Conservation (phyloP, 2,113 vertebrate genomes). For the Ascaphus truei region DNA sequence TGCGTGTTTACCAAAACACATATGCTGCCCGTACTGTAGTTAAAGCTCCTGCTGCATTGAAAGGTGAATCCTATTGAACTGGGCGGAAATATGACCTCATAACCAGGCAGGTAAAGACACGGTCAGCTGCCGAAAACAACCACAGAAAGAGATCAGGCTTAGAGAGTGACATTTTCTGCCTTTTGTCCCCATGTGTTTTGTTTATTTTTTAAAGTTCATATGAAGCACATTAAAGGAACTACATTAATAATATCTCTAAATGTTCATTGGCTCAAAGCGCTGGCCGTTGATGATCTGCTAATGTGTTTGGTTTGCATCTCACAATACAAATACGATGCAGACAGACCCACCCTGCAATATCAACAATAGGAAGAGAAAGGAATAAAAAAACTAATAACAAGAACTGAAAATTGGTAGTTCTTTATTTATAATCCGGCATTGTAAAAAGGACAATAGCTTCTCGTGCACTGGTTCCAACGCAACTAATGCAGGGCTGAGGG, state of each 20-base stretch:
- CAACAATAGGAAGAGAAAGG: conserved; percentile 18
- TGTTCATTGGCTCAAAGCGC: conserved; percentile 42
- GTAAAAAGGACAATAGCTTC: conserved; percentile 3
- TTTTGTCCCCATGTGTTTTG: conserved; percentile 48
- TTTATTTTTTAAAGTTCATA: conserved; percentile 63
- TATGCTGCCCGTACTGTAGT: conserved; percentile 34
- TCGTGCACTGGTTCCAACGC: not conserved
- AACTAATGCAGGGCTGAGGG: not conserved
- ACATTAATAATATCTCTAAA: conserved; percentile 57
- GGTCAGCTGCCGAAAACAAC: conserved; percentile 51
- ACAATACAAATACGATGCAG: conserved; percentile 46
- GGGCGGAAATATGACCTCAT: conserved; percentile 41
- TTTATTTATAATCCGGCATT: not conserved
- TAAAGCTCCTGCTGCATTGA: conserved; percentile 38
- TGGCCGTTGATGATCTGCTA: conserved; percentile 40
- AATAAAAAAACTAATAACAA: not conserved
- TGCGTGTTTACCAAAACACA: conserved; percentile 40
- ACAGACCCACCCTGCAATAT: conserved; percentile 43
- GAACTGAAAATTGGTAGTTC: conserved; percentile 8
- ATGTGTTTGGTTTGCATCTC: conserved; percentile 41
- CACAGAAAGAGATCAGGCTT: conserved; percentile 54
- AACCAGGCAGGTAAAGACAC: conserved; percentile 57
- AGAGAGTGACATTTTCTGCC: conserved; percentile 52
- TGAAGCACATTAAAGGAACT: conserved; percentile 57
- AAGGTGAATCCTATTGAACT: conserved; percentile 40